These are phyloP conservation scores for Strix uralensis DNA, from an alignment of 2,113 vertebrate species.

Conservation along the genomic window DNA sequence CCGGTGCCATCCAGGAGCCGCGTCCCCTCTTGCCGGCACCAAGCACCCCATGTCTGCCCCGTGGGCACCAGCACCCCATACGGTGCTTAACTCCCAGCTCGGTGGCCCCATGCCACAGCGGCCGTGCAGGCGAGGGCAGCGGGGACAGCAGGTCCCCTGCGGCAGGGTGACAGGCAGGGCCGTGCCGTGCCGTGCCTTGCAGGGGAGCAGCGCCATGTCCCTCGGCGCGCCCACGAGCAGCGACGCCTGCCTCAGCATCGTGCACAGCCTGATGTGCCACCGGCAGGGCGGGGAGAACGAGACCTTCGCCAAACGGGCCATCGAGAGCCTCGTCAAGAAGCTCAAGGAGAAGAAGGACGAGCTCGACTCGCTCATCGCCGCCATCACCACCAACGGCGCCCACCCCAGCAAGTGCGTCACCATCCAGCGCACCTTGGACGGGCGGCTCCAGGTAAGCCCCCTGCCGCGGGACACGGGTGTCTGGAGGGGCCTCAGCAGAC, in stretches of 20 bases:
- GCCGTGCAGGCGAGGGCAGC: not conserved
- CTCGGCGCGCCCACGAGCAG: slow-evolving; percentile 75
- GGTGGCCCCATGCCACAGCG: not conserved
- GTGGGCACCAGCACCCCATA: accelerated
- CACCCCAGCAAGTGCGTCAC: slow-evolving; percentile 86
- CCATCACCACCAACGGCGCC: slow-evolving; percentile 81
- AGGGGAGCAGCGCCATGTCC: slow-evolving; percentile 52
- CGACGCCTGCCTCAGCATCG: slow-evolving; percentile 82
- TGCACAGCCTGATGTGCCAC: slow-evolving; percentile 87
- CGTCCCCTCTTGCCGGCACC: not conserved
- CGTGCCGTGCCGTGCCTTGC: not conserved
- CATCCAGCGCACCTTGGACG: slow-evolving; percentile 83
- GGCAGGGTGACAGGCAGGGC: not conserved
- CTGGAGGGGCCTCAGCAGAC: no score
- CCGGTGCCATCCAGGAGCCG: not conserved
- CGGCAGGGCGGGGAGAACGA: slow-evolving; percentile 84
- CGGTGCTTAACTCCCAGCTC: not conserved
- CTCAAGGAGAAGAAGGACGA: slow-evolving; percentile 83
- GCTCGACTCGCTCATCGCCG: slow-evolving; percentile 81
- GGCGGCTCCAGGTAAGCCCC: slow-evolving; percentile 75
- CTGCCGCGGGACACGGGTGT: no score
- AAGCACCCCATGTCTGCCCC: not conserved
- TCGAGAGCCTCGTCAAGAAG: slow-evolving; percentile 79
- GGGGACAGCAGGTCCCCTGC: not conserved
- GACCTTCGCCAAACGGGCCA: slow-evolving; percentile 80